These are phyloP conservation scores for Drosophila mauritiana DNA, from an alignment of 1,140 invertebrate genomes.

Conservation along the genomic window DNA sequence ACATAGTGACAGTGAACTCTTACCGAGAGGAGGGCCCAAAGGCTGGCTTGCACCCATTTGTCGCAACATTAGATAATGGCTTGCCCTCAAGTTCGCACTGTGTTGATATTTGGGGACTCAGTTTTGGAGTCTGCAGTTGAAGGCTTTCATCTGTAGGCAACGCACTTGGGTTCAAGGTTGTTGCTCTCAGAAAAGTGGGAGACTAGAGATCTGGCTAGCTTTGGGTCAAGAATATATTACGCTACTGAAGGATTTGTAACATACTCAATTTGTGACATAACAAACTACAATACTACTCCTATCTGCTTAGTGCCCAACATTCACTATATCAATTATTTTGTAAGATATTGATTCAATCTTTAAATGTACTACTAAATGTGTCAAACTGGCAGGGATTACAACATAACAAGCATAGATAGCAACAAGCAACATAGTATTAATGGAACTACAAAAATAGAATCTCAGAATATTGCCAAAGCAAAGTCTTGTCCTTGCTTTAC, in stretches of 20 bases:
- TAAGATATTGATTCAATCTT: no score
- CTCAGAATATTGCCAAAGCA: neutral
- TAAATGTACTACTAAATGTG: no score
- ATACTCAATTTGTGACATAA: no score
- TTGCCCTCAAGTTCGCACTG: constrained; percentile 36
- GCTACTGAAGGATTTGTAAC: neutral
- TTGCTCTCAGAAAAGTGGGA: neutral
- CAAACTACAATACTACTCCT: no score
- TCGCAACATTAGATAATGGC: constrained; percentile 63
- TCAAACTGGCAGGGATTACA: no score
- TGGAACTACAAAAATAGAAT: neutral
- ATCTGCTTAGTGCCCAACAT: no score
- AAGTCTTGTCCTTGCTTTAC: constrained; percentile 3
- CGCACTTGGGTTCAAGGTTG: constrained; percentile 56
- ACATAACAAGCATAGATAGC: no score
- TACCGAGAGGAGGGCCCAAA: constrained; percentile 23
- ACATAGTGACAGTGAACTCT: constrained; percentile 71
- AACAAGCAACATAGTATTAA: neutral
- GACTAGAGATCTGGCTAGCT: constrained; percentile 1
- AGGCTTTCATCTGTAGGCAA: constrained; percentile 11
- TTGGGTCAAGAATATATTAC: constrained; percentile 12
- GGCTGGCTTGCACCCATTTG: constrained; percentile 38
- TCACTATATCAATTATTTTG: no score
- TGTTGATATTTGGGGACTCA: constrained; percentile 1
- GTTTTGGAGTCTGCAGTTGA: constrained; percentile 22